These are phyloP conservation scores for Epinephelus lanceolatus DNA, from an alignment of 2,113 vertebrate species.

Conservation along the genomic window DNA sequence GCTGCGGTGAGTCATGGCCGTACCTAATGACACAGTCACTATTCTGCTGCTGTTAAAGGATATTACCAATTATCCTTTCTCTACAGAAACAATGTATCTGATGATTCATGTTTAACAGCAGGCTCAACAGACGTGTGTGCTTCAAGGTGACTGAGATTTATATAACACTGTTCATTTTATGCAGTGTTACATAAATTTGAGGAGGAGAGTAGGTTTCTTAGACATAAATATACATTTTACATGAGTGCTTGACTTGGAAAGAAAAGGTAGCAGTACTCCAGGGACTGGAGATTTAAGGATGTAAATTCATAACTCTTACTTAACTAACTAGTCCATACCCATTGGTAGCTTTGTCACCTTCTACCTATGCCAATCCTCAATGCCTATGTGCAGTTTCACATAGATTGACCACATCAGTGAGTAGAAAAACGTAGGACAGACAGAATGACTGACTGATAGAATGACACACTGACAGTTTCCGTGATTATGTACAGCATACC, in stretches of 20 bases:
- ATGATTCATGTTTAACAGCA: conserved; percentile 2
- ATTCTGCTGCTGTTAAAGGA: conserved; percentile 5
- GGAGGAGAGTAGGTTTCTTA: background rate
- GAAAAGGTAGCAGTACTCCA: background rate
- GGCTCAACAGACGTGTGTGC: background rate
- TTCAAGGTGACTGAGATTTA: background rate
- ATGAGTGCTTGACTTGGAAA: background rate
- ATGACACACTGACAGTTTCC: too few species aligned
- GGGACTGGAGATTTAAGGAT: background rate
- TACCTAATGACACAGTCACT: conserved; percentile 1
- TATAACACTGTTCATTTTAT: background rate
- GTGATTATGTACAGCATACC: too few species aligned
- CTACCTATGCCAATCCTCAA: too few species aligned
- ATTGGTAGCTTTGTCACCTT: too few species aligned
- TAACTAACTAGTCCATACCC: background rate
- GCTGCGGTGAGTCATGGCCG: background rate
- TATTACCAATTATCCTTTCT: background rate
- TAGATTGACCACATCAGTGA: too few species aligned
- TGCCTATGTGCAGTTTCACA: too few species aligned
- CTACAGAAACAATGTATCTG: background rate
- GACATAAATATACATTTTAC: background rate
- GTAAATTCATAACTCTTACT: background rate
- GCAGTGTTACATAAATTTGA: background rate
- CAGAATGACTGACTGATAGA: too few species aligned
- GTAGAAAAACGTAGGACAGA: too few species aligned